Base-by-base conservation (phyloP, 2,888 invertebrate genomes). In the Zaprionus obscuricornis region DNA sequence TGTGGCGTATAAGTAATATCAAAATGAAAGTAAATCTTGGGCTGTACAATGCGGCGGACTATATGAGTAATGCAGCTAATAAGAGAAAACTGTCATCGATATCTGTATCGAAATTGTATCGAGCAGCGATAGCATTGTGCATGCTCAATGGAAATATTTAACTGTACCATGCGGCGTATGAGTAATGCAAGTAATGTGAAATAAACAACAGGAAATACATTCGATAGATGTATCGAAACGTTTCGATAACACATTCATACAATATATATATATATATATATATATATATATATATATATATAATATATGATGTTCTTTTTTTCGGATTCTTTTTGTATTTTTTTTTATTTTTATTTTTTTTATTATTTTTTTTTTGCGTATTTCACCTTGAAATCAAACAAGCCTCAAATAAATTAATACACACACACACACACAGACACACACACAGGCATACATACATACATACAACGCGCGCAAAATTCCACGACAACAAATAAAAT, bases 351-450 rank as follows among this genome's bases (percentile, higher is more conserved):
- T 54, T 55, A 56, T 50, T 26, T 46, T 43, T 29, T 29, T 54
- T 46, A 14, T 55, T 56, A 22, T 43, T 57, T 62, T 45, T 57
- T 67, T 76, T 81, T 81, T 73, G 78, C 84, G 73, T 66, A 85
- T 69, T 85, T 83, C 73, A 85, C 85, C 85, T 85, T 81, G 85
- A 83, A 81, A 79, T 66, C 66, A 63, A 78, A 72, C 83, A 66
- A 74, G 83, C 85, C 63, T 78, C 75, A 85, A 68, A 79, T 78
- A 84, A 78, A 78, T 78, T 77, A 67, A 78, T 68, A 73, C 74
- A 47, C 74, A 64, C 3, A n/a, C 18, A 18, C 3, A 20, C 36
- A 37, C 17, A n/a, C 17, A 34, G 0, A 34, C 22, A 37, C 11
- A 20, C 0, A 20, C 7, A 37, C 37, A 36, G 3, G 13, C 18